These are phyloP conservation scores for Pteropus rufus DNA, from an alignment of 2,797 vertebrate species.

Conservation along the genomic window DNA sequence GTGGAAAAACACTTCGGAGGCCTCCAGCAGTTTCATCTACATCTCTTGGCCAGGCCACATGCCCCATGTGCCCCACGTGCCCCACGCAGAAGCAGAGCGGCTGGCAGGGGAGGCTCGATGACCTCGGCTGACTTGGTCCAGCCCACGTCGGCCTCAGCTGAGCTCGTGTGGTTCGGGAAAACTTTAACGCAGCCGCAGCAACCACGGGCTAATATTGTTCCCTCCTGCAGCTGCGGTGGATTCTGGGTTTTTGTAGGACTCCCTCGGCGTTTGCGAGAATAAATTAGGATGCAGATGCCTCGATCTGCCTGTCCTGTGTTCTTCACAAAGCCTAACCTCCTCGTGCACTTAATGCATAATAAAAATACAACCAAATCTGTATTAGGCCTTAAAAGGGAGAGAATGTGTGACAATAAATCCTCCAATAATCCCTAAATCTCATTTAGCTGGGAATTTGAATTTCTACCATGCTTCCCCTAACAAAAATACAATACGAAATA, in stretches of 20 bases:
- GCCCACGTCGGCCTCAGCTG: accelerated
- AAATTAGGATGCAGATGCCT: background rate
- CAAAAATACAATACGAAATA: background rate
- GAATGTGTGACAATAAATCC: background rate
- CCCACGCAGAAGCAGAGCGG: too few relatives aligned
- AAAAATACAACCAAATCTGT: background rate
- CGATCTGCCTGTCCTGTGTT: accelerated
- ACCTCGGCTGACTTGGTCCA: background rate
- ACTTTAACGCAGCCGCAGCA: background rate
- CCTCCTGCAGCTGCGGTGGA: background rate
- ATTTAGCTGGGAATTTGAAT: background rate
- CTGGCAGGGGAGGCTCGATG: background rate
- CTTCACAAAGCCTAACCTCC: background rate
- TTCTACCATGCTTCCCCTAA: background rate
- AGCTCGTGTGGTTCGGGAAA: background rate
- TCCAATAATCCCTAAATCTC: background rate
- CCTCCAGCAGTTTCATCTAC: background rate
- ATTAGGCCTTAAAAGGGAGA: background rate
- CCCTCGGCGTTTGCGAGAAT: background rate
- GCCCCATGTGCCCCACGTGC: background rate
- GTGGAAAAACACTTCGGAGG: background rate
- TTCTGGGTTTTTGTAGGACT: accelerated
- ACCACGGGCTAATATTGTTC: background rate
- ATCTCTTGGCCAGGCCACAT: background rate
- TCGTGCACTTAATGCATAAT: background rate